Evolutionary conservation across 2,113 vertebrate genomes (phyloP).

Genomic region (Struthio camelus): DNA sequence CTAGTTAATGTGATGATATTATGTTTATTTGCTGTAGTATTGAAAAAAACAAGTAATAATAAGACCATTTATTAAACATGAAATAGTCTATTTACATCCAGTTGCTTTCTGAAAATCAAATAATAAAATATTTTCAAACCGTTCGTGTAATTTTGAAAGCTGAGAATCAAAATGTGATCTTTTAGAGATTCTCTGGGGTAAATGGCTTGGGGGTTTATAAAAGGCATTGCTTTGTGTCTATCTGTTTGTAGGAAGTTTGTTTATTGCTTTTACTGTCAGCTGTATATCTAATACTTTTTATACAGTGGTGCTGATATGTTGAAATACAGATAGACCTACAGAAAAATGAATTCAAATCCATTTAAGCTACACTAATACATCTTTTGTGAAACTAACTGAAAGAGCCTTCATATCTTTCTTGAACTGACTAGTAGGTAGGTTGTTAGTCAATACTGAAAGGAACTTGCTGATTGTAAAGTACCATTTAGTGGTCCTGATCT

Average conservation of each 20-base stretch:
- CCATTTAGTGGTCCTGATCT: not conserved
- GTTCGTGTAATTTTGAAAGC: not conserved
- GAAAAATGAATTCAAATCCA: not conserved
- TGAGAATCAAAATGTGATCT: not conserved
- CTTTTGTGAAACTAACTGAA: not conserved
- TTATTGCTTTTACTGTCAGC: not conserved
- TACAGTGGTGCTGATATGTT: not conserved
- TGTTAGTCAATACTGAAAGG: not conserved
- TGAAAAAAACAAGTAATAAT: not conserved
- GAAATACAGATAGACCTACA: not conserved
- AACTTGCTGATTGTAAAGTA: not conserved
- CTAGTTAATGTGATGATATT: not conserved
- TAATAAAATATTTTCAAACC: not conserved
- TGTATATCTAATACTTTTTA: not conserved
- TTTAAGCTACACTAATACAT: not conserved
- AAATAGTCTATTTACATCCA: not conserved
- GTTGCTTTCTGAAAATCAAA: not conserved
- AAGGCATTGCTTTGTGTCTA: not conserved
- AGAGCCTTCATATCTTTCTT: not conserved
- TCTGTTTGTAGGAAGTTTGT: not conserved
- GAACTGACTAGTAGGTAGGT: not conserved
- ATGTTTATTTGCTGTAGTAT: not conserved
- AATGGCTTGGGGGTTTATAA: not conserved
- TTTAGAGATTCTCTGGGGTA: not conserved
- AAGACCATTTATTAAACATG: not conserved